These are phyloP conservation scores for Agapornis canus DNA, from an alignment of 2,797 vertebrate species.

Conservation along the genomic window DNA sequence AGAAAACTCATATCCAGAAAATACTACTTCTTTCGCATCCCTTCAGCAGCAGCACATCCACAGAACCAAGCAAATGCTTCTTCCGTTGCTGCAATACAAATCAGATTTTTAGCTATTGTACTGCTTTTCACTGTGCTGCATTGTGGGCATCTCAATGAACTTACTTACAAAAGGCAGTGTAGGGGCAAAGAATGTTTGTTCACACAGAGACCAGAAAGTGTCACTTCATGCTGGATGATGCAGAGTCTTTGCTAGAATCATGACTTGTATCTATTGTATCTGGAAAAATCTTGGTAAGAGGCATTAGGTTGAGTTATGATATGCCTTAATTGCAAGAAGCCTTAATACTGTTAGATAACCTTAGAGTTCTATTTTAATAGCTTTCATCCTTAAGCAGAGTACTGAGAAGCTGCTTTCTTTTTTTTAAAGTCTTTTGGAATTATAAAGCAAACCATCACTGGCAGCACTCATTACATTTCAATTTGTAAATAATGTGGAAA, in stretches of 20 bases:
- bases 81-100: not conserved
- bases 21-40: not conserved
- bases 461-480: not conserved
- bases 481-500: not conserved
- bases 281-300: not conserved
- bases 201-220: not conserved
- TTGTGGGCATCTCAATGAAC: not conserved
- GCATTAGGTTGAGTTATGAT: not conserved
- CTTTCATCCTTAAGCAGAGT: not conserved
- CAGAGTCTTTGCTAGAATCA: not conserved
- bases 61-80: not conserved
- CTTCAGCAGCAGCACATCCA: not conserved
- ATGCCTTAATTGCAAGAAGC: not conserved
- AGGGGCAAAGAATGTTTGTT: not conserved
- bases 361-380: not conserved
- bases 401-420: not conserved
- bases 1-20: not conserved
- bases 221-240: not conserved
- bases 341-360: rapidly evolving
- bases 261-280: rapidly evolving
- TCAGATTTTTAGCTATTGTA: not conserved
- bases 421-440: not conserved
- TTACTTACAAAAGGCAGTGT: not conserved
- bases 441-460: not conserved
- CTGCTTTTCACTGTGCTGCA: not conserved